Base-by-base conservation (phyloP, 2,797 vertebrate species). In the Rhynchotus rufescens region DNA sequence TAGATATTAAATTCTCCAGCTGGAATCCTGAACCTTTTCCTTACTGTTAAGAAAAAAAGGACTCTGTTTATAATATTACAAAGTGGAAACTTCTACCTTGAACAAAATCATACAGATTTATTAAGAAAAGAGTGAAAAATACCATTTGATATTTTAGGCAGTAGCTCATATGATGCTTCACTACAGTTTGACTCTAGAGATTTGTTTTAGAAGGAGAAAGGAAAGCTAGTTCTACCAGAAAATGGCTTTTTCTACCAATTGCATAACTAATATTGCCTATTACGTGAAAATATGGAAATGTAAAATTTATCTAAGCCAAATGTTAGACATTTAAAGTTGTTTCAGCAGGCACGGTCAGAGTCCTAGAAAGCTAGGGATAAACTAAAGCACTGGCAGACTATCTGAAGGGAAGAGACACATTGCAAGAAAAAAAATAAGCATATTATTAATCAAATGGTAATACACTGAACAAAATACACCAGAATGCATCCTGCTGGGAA, bases 1-100 rank as follows among this genome's bases (percentile, higher is more conserved):
- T 56, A 89, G 59, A 83, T 80, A 34, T 59, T 44, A 54, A 92
- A 32, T 60, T 85, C 30, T 85, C 76, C 56, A 92, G 36, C 25
- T 90, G 42, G 45, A 90, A 90, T 77, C 34, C 25, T 28, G 4
- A 42, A 78, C 22, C 30, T 87, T 69, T 56, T 56, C 52, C 30
- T 16, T 51, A 84, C 56, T 15, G 56, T 56, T 76, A 59, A 30
- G 75, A 92, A 36, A 34, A 80, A 34, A 80, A 93, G 30, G 2
- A 44, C 20, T 47, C 4, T 28, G 34, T 47, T 90, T 91, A 49
- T 49, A 49, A 49, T 22, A 49, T 23, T 49, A 23, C 56, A 89
- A 91, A 74, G 52, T 19, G 91, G 60, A 60, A 19, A 38, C 36
- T 72, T 91, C n/a, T 83, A 59, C 20, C 75, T 74, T 34, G 42